Conservation (phyloP, 2,113 vertebrate species). For the Egretta garzetta region DNA sequence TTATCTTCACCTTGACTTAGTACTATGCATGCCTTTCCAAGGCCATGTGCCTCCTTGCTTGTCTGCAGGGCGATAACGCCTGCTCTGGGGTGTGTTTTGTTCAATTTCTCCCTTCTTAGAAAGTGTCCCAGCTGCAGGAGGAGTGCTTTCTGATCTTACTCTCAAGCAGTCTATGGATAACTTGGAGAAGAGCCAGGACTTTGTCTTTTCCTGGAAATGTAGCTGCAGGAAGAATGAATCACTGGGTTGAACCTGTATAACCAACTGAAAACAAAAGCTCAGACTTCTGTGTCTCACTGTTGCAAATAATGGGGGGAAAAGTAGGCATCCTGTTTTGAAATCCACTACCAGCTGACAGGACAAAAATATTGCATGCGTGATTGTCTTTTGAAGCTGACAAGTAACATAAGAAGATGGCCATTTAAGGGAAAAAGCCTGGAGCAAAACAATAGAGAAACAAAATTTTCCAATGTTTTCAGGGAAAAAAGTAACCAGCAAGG, state of each 20-base stretch:
- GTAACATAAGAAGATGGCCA: background rate
- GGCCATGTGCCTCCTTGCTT: background rate
- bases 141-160: background rate
- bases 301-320: constrained; percentile 61
- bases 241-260: constrained; percentile 37
- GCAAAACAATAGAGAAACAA: background rate
- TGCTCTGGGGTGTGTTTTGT: background rate
- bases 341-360: constrained; percentile 42
- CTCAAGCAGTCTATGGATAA: background rate
- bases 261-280: constrained; percentile 61
- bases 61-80: background rate
- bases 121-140: constrained; percentile 13
- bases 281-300: constrained; percentile 20
- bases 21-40: background rate
- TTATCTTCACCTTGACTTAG: constrained; percentile 9
- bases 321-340: constrained; percentile 63
- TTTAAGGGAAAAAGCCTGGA: constrained; percentile 28
- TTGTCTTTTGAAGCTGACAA: constrained; percentile 23
- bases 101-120: constrained; percentile 50
- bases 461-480: background rate
- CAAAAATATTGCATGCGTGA: background rate
- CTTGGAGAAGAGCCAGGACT: constrained; percentile 47
- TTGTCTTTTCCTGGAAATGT: constrained; percentile 63
- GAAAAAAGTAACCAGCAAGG: background rate
- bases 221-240: constrained; percentile 66